Conservation (phyloP, 2,797 vertebrate species). For the Accipiter minullus region DNA sequence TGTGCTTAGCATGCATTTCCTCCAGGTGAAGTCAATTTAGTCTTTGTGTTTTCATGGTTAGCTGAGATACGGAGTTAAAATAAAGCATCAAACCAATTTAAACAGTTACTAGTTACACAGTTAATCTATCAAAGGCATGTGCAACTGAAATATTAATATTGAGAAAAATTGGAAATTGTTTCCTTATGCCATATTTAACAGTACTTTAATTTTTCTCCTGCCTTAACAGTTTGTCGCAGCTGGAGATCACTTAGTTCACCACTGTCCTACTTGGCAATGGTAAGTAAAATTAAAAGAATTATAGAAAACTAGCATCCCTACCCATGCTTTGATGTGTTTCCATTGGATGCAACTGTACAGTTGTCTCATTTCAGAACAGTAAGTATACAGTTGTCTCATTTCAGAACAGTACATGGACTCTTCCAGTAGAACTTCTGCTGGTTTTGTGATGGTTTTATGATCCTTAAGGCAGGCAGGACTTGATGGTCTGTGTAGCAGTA, state of each 20-base stretch:
- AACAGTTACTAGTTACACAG: not conserved
- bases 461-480: not conserved
- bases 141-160: not conserved
- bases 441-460: not conserved
- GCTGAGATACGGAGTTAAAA: not conserved
- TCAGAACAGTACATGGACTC: not conserved
- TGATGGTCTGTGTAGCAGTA: not conserved
- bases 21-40: not conserved
- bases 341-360: not conserved
- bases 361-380: not conserved
- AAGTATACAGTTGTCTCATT: not conserved
- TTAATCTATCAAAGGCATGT: not conserved
- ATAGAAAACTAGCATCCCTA: not conserved
- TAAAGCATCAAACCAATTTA: not conserved
- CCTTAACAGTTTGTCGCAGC: constrained; percentile 90
- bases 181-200: not conserved
- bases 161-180: not conserved
- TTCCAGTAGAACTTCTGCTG: not conserved
- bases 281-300: constrained; percentile 71
- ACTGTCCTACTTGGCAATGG: constrained; percentile 99
- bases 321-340: not conserved
- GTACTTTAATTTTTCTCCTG: not conserved
- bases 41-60: not conserved
- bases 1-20: not conserved
- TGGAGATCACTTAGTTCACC: constrained; percentile 97